Base-by-base conservation (phyloP, 35 echinoderm and acorn worm genomes). In the Strongylocentrotus purpuratus region DNA sequence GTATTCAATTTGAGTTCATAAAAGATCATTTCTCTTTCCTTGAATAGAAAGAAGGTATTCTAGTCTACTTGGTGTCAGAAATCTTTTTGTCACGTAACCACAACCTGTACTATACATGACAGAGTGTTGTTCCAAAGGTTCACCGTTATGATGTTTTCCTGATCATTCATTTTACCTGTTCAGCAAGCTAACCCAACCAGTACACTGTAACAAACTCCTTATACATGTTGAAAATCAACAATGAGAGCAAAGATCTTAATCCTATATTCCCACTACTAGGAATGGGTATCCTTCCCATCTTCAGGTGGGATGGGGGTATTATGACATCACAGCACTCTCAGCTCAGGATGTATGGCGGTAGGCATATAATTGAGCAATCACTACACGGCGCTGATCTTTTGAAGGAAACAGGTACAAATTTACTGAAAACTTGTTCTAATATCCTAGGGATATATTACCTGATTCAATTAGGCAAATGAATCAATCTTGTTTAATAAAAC, bases 371-470 rank as follows among this genome's bases (percentile, higher is more conserved):
- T 78, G 65, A 78, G 65, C 65, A 78, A 78, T 78, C 65, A 78
- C 22, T 78, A 78, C 65, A 78, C 4, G 65, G 7, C 28, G 22
- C 22, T n/a, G 28, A 15, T 78, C 65, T 78, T 78, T 78, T 28
- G 65, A 78, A 78, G 65, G 65, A 78, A 78, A 78, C 65, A 28
- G 65, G 65, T 78, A 28, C 65, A 78, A 78, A 78, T 78, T 78
- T 78, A 78, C 65, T 28, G 65, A 22, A 78, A 78, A 78, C 65
- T 78, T 78, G 65, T 78, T 78, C 65, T 28, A 78, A 78, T 78
- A 78, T 78, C 65, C 65, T 78, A 8, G 65, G 65, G 65, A 78
- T 78, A 78, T 78, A 78, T 78, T 78, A 78, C 65, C 65, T 78
- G 65, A 78, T 78, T 78, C 65, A 78, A 78, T 78, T 78, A 78